Evolutionary conservation across 2,797 vertebrate species (phyloP).

Genomic region (Darevskia mixta): DNA sequence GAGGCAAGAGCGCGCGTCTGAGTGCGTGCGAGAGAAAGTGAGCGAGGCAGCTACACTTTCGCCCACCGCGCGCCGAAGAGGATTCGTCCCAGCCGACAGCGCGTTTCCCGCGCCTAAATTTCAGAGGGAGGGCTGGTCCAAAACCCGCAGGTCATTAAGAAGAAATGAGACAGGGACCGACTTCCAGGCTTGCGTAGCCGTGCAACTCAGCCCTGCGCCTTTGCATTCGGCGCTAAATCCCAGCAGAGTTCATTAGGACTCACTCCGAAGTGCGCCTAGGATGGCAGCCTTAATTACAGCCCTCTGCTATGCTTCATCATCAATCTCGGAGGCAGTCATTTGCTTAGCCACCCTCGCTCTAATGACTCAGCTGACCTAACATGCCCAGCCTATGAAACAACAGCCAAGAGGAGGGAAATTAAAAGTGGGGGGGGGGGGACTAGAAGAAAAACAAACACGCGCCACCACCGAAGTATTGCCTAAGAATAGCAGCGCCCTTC

Average conservation of each 20-base stretch:
- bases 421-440: background rate
- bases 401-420: constrained; percentile 14
- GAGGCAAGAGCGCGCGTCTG: background rate
- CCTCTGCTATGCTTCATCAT: constrained; percentile 50
- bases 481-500: constrained; percentile 52
- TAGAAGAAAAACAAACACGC: background rate
- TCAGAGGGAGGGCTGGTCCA: background rate
- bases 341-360: constrained; percentile 55
- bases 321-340: constrained; percentile 51
- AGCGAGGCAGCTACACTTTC: background rate
- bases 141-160: constrained; percentile 21
- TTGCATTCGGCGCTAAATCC: background rate
- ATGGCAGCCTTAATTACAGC: constrained; percentile 60
- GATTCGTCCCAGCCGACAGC: background rate
- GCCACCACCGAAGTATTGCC: constrained; percentile 44
- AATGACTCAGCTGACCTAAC: constrained; percentile 64
- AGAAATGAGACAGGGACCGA: constrained; percentile 15
- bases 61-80: background rate
- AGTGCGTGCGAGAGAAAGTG: background rate
- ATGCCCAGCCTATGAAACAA: constrained; percentile 50
- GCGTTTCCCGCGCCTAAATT: background rate
- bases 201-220: background rate
- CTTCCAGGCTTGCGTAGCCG: constrained; percentile 44
- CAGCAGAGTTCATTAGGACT: background rate
- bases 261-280: background rate